Conservation (phyloP, 1,140 invertebrate species). For the Dreissena rostriformis region DNA sequence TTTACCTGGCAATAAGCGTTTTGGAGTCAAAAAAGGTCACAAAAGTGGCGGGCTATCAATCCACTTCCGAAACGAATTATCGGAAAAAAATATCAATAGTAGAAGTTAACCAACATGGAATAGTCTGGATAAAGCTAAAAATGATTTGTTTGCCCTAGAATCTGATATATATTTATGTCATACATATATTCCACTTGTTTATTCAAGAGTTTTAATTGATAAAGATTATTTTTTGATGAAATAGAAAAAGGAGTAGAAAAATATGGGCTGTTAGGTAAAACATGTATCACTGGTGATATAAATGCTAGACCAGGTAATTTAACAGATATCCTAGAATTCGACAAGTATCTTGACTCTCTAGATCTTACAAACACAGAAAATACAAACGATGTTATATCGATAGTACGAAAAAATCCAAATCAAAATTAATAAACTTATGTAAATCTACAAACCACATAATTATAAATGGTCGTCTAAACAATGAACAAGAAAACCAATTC, state of each 20-base stretch:
- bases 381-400: slow-evolving; percentile 14
- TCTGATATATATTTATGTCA: slow-evolving; percentile 14
- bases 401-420: background rate
- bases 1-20: slow-evolving; percentile 8
- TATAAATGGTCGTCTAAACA: no score
- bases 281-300: slow-evolving; percentile 16
- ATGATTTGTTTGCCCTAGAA: slow-evolving; percentile 14
- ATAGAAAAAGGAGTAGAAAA: slow-evolving; percentile 22
- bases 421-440: background rate
- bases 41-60: slow-evolving; percentile 8
- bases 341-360: background rate
- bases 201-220: background rate
- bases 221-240: slow-evolving; percentile 27
- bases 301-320: slow-evolving; percentile 5
- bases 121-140: slow-evolving; percentile 22
- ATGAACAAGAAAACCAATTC: background rate
- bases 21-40: background rate
- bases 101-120: slow-evolving; percentile 12
- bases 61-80: slow-evolving; percentile 3
- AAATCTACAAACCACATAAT: no score
- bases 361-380: background rate
- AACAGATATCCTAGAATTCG: slow-evolving; percentile 11
- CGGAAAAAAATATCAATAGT: slow-evolving; percentile 18
- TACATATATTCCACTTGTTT: slow-evolving; percentile 19
- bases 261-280: slow-evolving; percentile 6